These are phyloP conservation scores for Bombus waltoni DNA, from an alignment of 1,140 invertebrate genomes.

Conservation along the genomic window DNA sequence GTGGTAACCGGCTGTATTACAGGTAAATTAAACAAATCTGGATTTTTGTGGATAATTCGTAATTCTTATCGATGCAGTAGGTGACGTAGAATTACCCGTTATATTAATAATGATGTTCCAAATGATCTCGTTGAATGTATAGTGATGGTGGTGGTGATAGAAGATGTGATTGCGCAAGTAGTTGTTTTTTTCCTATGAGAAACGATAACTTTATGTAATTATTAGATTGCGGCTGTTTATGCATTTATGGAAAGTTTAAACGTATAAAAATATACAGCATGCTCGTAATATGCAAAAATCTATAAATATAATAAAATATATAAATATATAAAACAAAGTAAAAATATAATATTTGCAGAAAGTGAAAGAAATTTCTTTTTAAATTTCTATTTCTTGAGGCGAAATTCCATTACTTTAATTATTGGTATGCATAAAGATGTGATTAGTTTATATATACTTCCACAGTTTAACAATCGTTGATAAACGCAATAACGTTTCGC, in stretches of 20 bases:
- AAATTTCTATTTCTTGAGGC: neutral
- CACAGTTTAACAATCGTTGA: neutral
- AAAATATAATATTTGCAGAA: neutral
- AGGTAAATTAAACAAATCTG: slow-evolving; percentile 16
- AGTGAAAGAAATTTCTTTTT: neutral
- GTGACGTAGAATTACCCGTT: neutral
- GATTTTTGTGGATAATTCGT: neutral
- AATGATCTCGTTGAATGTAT: neutral
- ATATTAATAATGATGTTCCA: too few species aligned
- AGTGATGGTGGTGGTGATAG: neutral
- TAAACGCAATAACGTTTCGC: neutral
- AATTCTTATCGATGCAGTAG: neutral
- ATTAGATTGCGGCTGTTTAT: neutral
- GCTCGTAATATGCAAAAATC: neutral
- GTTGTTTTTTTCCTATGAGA: neutral
- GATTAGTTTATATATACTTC: neutral
- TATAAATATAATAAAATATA: neutral
- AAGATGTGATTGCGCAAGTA: neutral
- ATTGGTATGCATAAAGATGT: neutral
- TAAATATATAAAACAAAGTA: neutral
- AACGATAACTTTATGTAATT: neutral
- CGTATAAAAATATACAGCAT: neutral
- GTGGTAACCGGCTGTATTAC: slow-evolving; percentile 22
- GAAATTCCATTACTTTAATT: neutral
- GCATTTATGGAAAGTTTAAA: neutral